These are phyloP conservation scores for Nothobranchius furzeri DNA, from an alignment of 2,113 vertebrate genomes.

Conservation along the genomic window DNA sequence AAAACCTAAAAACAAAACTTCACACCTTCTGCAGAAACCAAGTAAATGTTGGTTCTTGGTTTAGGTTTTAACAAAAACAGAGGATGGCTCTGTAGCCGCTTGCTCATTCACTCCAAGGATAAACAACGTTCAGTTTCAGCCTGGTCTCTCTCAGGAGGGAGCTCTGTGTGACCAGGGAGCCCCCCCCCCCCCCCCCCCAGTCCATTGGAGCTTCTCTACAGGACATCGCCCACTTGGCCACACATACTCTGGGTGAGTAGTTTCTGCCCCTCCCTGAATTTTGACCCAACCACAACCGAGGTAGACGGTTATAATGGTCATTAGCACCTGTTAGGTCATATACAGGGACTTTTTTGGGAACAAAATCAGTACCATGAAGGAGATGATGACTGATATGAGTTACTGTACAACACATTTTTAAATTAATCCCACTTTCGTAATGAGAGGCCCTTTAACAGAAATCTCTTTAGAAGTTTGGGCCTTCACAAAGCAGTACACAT, in stretches of 20 bases:
- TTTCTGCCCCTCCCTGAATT: conserved; percentile 53
- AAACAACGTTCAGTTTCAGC: conserved; percentile 50
- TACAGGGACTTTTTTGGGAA: conserved; percentile 25
- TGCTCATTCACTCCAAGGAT: conserved; percentile 35
- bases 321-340: conserved; percentile 51
- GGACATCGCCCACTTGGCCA: conserved; percentile 41
- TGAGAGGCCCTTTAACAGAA: too few species aligned
- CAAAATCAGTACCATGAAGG: conserved; percentile 12
- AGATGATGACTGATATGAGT: background rate
- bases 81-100: conserved; percentile 35
- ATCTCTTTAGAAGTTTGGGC: too few species aligned
- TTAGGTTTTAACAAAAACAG: conserved; percentile 54
- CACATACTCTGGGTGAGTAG: conserved; percentile 22
- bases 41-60: conserved; percentile 15
- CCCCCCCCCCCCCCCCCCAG: background rate
- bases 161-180: conserved; percentile 15
- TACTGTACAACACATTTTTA: background rate
- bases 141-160: conserved; percentile 37
- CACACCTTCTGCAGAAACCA: conserved; percentile 17
- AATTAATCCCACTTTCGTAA: background rate
- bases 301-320: conserved; percentile 50
- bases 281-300: conserved; percentile 46
- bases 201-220: conserved; percentile 27
- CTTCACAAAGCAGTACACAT: too few species aligned
- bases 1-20: conserved; percentile 37